A percentile compares a stretch with the other conserved stretches of the same genome.
Conservation (phyloP, 2,113 vertebrate species). For the Zootoca vivipara region DNA sequence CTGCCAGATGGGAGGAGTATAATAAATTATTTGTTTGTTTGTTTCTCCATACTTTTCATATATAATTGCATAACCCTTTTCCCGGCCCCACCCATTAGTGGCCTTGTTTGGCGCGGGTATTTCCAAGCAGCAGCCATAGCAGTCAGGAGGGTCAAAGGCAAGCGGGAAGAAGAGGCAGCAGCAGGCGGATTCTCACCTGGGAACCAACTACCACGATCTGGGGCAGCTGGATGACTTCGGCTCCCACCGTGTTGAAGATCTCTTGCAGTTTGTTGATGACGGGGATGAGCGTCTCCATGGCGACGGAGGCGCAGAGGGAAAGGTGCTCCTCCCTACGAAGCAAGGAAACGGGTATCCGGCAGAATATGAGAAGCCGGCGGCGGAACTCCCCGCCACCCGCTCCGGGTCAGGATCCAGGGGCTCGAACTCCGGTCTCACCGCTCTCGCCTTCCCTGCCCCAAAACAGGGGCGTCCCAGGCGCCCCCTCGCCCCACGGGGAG, state of each 20-base stretch:
- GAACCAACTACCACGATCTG: slow-evolving; percentile 83
- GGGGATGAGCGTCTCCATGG: slow-evolving; percentile 83
- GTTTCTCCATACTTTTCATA: too few relatives aligned
- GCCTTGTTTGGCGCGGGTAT: too few relatives aligned
- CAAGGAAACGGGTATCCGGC: neutral
- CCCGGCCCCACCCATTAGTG: too few relatives aligned
- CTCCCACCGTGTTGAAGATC: slow-evolving; percentile 81
- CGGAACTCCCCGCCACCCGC: neutral
- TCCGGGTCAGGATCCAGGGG: neutral
- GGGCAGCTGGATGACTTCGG: slow-evolving; percentile 80
- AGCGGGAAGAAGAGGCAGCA: neutral
- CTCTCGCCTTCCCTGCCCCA: neutral
- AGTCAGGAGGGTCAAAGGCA: too few relatives aligned
- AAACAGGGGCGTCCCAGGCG: too few relatives aligned
- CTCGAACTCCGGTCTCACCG: too few relatives aligned
- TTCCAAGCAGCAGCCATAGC: neutral
- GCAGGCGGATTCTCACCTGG: slow-evolving; percentile 66
- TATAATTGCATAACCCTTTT: too few relatives aligned
- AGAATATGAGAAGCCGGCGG: neutral
- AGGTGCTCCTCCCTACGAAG: neutral
- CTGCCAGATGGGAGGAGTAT: neutral
- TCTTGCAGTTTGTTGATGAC: slow-evolving; percentile 84
- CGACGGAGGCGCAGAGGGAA: neutral
- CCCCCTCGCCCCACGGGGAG: neutral
- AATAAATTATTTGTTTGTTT: neutral